Conservation (phyloP, 2,113 vertebrate genomes). For the Neodontobutis hainanensis region DNA sequence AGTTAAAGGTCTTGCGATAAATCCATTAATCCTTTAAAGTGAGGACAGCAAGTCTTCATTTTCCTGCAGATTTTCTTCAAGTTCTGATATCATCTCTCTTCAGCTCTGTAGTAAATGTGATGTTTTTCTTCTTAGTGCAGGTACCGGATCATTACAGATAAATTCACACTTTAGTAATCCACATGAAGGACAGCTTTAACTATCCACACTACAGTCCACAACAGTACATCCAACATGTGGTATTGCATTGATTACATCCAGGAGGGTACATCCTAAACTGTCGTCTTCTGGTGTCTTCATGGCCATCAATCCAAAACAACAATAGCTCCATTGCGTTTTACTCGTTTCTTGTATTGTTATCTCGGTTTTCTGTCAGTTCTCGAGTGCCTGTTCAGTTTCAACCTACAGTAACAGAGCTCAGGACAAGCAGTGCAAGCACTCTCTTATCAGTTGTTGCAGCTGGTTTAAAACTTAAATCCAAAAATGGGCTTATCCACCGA, state of each 20-base stretch:
- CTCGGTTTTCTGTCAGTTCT: slow-evolving; percentile 51
- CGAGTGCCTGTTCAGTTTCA: slow-evolving; percentile 7
- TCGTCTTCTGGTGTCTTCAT: slow-evolving; percentile 66
- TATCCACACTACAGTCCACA: slow-evolving; percentile 52
- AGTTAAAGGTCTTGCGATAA: slow-evolving; percentile 33
- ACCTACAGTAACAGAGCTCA: slow-evolving; percentile 29
- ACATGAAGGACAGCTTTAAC: slow-evolving; percentile 56
- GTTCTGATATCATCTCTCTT: slow-evolving; percentile 40
- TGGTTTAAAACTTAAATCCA: slow-evolving; percentile 57
- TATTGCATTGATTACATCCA: slow-evolving; percentile 56
- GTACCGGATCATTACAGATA: slow-evolving; percentile 55
- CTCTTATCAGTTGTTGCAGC: not conserved
- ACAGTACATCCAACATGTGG: slow-evolving; percentile 69
- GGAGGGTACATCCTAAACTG: slow-evolving; percentile 53
- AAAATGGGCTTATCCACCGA: slow-evolving; percentile 54
- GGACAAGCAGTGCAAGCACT: not conserved
- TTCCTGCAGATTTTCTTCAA: slow-evolving; percentile 20
- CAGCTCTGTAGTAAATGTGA: slow-evolving; percentile 21
- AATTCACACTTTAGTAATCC: slow-evolving; percentile 77
- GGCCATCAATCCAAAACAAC: slow-evolving; percentile 45
- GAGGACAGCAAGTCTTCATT: slow-evolving; percentile 17
- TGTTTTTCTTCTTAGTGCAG: slow-evolving; percentile 42
- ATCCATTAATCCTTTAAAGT: slow-evolving; percentile 33
- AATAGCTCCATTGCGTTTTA: slow-evolving; percentile 54
- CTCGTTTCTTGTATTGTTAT: slow-evolving; percentile 22